Percentiles rank a stretch among this genome's conserved stretches.
These are phyloP conservation scores for Palythoa grandiflora DNA, from an alignment of 92 coral and sea anemone species.

Conservation along the genomic window DNA sequence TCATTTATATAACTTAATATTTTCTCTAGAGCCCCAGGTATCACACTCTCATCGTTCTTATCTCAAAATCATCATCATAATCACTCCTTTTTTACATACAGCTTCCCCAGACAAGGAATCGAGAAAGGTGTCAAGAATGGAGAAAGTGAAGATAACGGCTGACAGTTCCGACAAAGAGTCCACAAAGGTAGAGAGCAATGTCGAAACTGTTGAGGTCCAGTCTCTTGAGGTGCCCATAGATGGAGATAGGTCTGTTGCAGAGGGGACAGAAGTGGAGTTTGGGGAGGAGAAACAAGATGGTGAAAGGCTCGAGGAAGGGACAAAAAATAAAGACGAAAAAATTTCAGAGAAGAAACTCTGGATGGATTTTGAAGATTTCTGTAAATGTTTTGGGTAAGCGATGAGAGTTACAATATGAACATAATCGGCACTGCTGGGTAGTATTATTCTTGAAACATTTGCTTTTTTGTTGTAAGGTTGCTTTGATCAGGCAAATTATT, in stretches of 20 bases:
- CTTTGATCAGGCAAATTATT: too few species aligned
- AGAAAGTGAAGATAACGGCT: conserved; percentile 70
- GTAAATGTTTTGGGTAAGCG: conserved; percentile 95
- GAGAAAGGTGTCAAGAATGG: conserved; percentile 78
- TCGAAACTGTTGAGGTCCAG: conserved; percentile 57
- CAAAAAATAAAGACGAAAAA: conserved; percentile 61
- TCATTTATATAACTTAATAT: too few species aligned
- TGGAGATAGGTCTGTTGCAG: conserved; percentile 70
- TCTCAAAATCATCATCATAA: neutral
- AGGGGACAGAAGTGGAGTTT: conserved; percentile 74
- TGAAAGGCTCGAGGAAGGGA: conserved; percentile 78
- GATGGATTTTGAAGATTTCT: conserved; percentile 99
- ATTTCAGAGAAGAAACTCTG: conserved; percentile 91
- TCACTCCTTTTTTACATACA: neutral
- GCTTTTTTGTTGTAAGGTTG: too few species aligned
- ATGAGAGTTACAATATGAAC: too few species aligned
- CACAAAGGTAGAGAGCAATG: conserved; percentile 60
- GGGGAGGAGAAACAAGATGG: conserved; percentile 83
- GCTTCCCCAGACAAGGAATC: conserved; percentile 83
- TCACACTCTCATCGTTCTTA: neutral
- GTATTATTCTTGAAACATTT: too few species aligned
- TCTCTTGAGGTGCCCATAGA: conserved; percentile 73
- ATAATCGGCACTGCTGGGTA: too few species aligned
- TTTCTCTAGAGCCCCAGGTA: too few species aligned
- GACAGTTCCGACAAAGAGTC: conserved; percentile 60